Evolutionary conservation across 2,888 invertebrate genomes (phyloP).

Genomic region (Cephalotes varians): DNA sequence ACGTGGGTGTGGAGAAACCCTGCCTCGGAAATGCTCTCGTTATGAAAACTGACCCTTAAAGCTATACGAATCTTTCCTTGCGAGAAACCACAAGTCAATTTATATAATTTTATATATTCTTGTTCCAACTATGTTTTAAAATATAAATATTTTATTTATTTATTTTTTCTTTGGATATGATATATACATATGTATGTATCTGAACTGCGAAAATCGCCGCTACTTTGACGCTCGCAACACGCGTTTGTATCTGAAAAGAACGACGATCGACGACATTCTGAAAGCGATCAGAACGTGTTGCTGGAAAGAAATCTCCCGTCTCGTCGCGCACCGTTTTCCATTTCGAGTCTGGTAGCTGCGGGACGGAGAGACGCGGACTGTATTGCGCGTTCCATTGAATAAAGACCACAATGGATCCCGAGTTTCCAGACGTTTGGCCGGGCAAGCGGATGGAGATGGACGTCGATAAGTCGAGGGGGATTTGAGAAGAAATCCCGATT

Average conservation of each 20-base stretch:
- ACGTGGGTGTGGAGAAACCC: slow-evolving; percentile 35
- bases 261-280: slow-evolving; percentile 39
- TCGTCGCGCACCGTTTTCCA: slow-evolving; percentile 58
- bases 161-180: not conserved
- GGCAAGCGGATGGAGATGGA: slow-evolving; percentile 62
- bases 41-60: not conserved
- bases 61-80: not conserved
- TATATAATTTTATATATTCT: not conserved
- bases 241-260: slow-evolving; percentile 21
- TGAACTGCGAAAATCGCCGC: not conserved
- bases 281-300: slow-evolving; percentile 53
- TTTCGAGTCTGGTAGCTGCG: slow-evolving; percentile 1
- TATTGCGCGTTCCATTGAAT: slow-evolving; percentile 70
- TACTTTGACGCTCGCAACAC: not conserved
- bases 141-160: too few relatives aligned
- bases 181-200: too few relatives aligned
- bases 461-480: slow-evolving; percentile 63
- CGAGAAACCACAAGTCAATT: not conserved
- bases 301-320: slow-evolving; percentile 30
- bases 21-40: not conserved
- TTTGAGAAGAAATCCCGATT: slow-evolving; percentile 68
- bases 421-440: slow-evolving; percentile 68
- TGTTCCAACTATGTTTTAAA: too few relatives aligned
- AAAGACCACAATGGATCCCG: slow-evolving; percentile 65
- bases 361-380: slow-evolving; percentile 32